These are phyloP conservation scores for Melospiza georgiana DNA, from an alignment of 2,113 vertebrate genomes.

Conservation along the genomic window DNA sequence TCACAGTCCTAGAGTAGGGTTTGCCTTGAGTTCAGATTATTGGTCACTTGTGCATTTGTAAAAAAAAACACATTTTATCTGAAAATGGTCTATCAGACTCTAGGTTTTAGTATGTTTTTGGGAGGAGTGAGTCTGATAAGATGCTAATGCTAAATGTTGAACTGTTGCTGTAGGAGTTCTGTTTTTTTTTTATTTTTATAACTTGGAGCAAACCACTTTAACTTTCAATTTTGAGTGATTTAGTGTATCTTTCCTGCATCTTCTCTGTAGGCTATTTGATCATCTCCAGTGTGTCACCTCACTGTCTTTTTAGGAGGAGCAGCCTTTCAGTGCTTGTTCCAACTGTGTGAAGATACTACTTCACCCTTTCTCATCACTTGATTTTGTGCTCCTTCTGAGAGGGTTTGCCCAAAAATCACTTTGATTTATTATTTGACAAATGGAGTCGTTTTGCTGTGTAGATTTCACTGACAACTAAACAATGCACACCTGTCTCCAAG, in stretches of 20 bases:
- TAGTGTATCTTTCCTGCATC: not conserved
- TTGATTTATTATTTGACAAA: slow-evolving; percentile 1
- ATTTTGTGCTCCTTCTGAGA: not conserved
- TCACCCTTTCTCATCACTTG: not conserved
- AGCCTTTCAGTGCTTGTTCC: not conserved
- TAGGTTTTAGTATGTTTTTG: not conserved
- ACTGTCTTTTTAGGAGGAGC: not conserved
- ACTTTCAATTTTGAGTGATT: not conserved
- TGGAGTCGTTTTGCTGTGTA: not conserved
- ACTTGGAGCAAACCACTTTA: not conserved
- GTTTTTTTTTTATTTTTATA: not conserved
- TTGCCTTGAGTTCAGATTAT: not conserved
- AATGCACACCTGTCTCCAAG: slow-evolving; percentile 4
- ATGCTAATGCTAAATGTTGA: not conserved
- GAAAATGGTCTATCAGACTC: not conserved
- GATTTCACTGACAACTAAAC: slow-evolving; percentile 6
- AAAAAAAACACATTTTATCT: not conserved
- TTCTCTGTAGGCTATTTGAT: not conserved
- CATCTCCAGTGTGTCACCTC: not conserved
- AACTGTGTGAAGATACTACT: not conserved
- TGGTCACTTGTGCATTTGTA: not conserved
- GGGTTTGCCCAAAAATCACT: not conserved
- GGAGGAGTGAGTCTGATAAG: not conserved
- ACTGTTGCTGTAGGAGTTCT: not conserved
- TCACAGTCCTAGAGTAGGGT: not conserved